Evolutionary conservation across 2,113 vertebrate genomes (phyloP).

Genomic region (Carlito syrichta): DNA sequence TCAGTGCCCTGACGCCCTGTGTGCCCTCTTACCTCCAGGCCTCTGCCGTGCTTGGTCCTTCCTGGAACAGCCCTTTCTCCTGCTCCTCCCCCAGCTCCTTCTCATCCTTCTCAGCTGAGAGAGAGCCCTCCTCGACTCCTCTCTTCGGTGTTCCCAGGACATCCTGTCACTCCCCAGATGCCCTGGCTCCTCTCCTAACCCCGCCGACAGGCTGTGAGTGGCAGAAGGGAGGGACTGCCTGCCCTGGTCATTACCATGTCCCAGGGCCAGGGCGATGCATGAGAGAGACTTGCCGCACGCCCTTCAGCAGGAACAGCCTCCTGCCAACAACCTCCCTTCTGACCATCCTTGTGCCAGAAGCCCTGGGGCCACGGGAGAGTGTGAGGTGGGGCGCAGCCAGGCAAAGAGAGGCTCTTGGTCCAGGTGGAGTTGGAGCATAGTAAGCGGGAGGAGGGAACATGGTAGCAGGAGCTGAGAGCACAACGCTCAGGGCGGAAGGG

Average conservation of each 20-base stretch:
- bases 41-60: neutral
- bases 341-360: neutral
- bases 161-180: neutral
- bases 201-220: neutral
- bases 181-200: neutral
- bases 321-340: neutral
- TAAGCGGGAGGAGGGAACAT: neutral
- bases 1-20: no score
- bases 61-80: neutral
- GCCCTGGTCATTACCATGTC: neutral
- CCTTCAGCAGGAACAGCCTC: neutral
- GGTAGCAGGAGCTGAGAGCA: neutral
- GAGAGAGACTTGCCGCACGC: neutral
- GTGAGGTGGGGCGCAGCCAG: neutral
- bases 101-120: neutral
- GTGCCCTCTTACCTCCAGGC: neutral
- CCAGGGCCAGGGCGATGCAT: neutral
- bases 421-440: neutral
- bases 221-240: neutral
- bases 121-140: neutral
- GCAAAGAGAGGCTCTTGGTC: no score
- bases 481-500: accelerated
- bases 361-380: neutral
- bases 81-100: neutral
- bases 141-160: neutral